phyloP scores from a whole-genome alignment of 2,888 invertebrate species.

The Drosophila algonquin region DNA sequence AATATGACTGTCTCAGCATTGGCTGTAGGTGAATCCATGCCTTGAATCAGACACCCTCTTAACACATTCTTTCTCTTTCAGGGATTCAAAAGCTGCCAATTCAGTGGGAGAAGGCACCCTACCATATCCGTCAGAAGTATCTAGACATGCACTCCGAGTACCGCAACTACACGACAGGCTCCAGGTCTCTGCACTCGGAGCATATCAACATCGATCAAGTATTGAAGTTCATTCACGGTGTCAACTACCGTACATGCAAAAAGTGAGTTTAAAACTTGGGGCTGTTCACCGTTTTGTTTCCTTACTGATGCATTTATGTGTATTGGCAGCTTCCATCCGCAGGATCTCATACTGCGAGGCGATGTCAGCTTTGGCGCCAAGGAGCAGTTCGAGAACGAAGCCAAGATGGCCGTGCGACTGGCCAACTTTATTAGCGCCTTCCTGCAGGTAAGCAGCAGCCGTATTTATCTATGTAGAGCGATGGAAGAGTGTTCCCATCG shows the following conservation, averaged over 20 bases:
- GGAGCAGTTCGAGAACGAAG: constrained; percentile 96
- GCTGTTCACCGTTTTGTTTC: neutral
- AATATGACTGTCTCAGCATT: constrained; percentile 95
- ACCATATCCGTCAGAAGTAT: constrained; percentile 89
- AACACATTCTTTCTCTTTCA: constrained; percentile 75
- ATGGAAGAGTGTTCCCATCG: constrained; percentile 49
- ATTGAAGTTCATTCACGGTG: constrained; percentile 90
- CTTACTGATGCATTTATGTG: neutral
- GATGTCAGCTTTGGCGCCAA: constrained; percentile 94
- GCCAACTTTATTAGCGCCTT: constrained; percentile 98
- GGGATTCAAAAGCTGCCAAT: constrained; percentile 94
- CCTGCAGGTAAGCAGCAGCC: constrained; percentile 87
- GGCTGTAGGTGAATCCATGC: constrained; percentile 89
- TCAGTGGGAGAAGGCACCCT: constrained; percentile 90
- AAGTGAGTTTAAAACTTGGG: constrained; percentile 75
- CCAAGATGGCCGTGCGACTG: constrained; percentile 96
- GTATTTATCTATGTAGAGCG: neutral
- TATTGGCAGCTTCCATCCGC: constrained; percentile 87
- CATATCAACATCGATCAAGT: constrained; percentile 91
- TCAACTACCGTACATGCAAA: constrained; percentile 86
- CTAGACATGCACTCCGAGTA: constrained; percentile 90
- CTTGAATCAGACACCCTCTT: neutral
- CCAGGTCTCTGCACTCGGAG: constrained; percentile 87
- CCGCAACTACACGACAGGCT: constrained; percentile 88
- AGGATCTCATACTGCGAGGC: constrained; percentile 91